Evolutionary conservation across 2,888 invertebrate species (phyloP), one percentile per base, ranked within the genome.

Genomic region (Chrysolina americana): DNA sequence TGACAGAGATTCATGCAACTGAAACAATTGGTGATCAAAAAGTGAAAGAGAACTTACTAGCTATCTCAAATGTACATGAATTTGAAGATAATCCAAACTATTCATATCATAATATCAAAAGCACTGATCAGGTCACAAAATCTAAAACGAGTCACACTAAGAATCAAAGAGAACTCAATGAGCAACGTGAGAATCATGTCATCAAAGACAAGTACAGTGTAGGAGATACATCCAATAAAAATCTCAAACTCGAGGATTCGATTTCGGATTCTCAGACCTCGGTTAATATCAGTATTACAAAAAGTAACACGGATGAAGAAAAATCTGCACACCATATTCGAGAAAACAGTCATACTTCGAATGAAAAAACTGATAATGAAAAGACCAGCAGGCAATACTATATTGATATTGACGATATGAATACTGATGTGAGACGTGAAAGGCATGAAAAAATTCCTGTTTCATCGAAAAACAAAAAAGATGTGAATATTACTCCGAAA

Each of bases 181-280:
- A 76, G 36, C 50, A 69, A 15, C 65, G 65, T 65, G 65, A 72
- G n/a, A 65, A 72, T 65, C 41, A 19, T 17, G 47, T 56, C 19
- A 21, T 65, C 19, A n/a, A 72, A 63, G 23, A 64, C 11, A 48
- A 68, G 11, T 23, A 59, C 62, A 5, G 63, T 36, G 48, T 62
- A n/a, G 6, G n/a, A 53, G 15, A 53, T 23, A 3, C 11, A 21
- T 21, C 53, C 9, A 21, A 53, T 19, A 17, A 11, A 21, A 21
- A 13, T 21, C 2, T 21, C 1, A 21, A 53, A 50, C 4, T 4
- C 2, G 48, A 17, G 2, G 23, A 21, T 1, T 21, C 21, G 21
- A 6, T 59, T 28, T 0, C 23, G 23, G n/a, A 36, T 59, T 59
- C 17, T 36, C 59, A 59, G n/a, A 59, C 2, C 9, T 10, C n/a